These are phyloP conservation scores for Eutrigla gurnardus DNA, from an alignment of 2,797 vertebrate genomes.

Conservation along the genomic window DNA sequence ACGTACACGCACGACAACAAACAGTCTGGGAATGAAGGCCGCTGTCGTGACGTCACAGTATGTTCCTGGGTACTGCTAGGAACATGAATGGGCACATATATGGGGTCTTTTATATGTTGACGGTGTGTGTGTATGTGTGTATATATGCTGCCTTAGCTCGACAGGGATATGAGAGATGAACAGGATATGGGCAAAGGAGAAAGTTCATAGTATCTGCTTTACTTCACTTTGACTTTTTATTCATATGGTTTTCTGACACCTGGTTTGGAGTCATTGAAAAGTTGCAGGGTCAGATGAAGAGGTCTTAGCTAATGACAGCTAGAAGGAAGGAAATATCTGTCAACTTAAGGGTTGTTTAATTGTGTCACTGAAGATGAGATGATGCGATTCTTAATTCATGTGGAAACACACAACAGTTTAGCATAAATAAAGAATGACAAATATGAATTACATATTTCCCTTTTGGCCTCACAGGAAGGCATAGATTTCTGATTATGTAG, in stretches of 20 bases:
- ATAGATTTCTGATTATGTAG: not conserved
- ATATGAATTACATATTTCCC: not conserved
- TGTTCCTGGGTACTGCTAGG: not conserved
- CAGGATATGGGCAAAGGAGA: conserved; percentile 19
- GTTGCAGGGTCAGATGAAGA: not conserved
- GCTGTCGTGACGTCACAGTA: no score
- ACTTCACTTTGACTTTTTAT: conserved; percentile 10
- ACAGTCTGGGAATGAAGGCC: no score
- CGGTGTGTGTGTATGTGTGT: no score
- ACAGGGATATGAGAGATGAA: conserved; percentile 38
- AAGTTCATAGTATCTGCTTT: conserved; percentile 27
- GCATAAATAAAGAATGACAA: conserved; percentile 1
- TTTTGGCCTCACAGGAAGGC: conserved; percentile 1
- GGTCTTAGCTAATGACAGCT: conserved; percentile 6
- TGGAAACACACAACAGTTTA: not conserved
- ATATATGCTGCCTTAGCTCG: conserved; percentile 20
- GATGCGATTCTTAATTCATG: not conserved
- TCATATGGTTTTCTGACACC: conserved; percentile 15
- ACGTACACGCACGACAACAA: not conserved
- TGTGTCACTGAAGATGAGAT: not conserved
- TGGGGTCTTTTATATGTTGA: conserved; percentile 1
- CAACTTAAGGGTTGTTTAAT: not conserved
- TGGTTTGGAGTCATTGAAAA: conserved; percentile 22
- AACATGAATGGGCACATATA: not conserved
- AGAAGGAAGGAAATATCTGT: not conserved